Percentiles rank a stretch among this genome's conserved stretches.
These are phyloP conservation scores for Sanderia malayensis DNA, from an alignment of 30 jellyfish, hydroid and myxozoan species.

Conservation along the genomic window DNA sequence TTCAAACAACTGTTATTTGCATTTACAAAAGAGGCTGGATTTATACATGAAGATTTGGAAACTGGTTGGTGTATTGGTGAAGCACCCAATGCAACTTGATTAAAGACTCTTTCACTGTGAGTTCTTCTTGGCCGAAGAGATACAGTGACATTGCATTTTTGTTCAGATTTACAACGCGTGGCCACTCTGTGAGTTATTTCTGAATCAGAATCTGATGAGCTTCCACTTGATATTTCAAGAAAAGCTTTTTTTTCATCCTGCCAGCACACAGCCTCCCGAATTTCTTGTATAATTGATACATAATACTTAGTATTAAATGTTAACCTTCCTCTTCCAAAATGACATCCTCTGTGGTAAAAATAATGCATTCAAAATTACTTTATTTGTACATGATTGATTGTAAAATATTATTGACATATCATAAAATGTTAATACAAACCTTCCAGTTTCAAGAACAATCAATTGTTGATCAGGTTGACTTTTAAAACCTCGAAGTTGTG, in stretches of 20 bases:
- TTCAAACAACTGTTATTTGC: background rate
- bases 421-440: too few relatives aligned
- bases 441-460: conserved; percentile 64
- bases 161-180: conserved; percentile 29
- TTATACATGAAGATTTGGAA: conserved; percentile 6
- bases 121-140: conserved; percentile 59
- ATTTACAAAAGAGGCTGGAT: conserved; percentile 8
- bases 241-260: conserved; percentile 4
- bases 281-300: conserved; percentile 39
- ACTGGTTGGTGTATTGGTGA: conserved; percentile 22
- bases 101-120: conserved; percentile 45
- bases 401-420: too few relatives aligned
- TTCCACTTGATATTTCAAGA: conserved; percentile 33
- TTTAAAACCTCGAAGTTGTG: conserved; percentile 63
- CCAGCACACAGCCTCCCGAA: conserved; percentile 43
- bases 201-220: conserved; percentile 48
- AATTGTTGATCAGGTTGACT: conserved; percentile 54
- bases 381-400: too few relatives aligned
- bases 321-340: conserved; percentile 78
- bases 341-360: too few relatives aligned
- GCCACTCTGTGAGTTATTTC: conserved; percentile 37
- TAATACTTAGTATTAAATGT: conserved; percentile 34
- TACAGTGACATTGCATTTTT: conserved; percentile 48
- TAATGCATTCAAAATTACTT: too few relatives aligned
- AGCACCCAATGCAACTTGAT: conserved; percentile 51